Conservation (phyloP, 2,113 vertebrate species). For the Scartelaos histophorus region DNA sequence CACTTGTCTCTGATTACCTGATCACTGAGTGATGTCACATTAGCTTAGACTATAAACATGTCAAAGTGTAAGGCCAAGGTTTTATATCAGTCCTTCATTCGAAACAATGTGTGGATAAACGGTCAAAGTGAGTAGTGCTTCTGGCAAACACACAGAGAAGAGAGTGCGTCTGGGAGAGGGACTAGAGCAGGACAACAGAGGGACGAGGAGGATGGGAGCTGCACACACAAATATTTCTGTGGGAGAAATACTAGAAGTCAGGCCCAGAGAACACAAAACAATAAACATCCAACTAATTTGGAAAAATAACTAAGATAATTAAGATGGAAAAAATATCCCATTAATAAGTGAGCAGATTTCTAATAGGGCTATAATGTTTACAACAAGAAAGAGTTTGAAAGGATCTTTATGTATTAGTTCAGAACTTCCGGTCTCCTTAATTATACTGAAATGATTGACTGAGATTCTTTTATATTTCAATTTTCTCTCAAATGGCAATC, state of each 20-base stretch:
- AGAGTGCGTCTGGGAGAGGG: conserved; percentile 46
- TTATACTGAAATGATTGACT: no score
- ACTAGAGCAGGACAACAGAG: conserved; percentile 41
- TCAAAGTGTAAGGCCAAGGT: background rate
- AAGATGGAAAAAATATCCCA: no score
- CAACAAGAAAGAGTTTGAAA: no score
- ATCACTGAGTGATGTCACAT: conserved; percentile 25
- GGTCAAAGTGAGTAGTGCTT: conserved; percentile 48
- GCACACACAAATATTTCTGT: conserved; percentile 65
- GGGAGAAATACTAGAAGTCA: conserved; percentile 51
- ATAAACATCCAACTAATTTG: no score
- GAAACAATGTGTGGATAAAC: conserved; percentile 34
- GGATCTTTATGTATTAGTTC: no score
- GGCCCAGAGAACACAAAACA: conserved; percentile 14
- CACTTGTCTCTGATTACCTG: conserved; percentile 54
- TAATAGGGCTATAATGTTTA: no score
- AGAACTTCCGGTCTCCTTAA: no score
- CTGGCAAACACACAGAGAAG: conserved; percentile 47
- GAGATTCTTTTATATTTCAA: no score
- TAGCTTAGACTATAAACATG: background rate
- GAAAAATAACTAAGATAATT: no score
- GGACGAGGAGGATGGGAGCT: conserved; percentile 34
- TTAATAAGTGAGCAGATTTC: no score
- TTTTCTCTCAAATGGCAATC: background rate
- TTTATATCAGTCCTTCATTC: conserved; percentile 12